Evolutionary conservation across 2,888 invertebrate species (phyloP).

Genomic region (Morinoia aosen): DNA sequence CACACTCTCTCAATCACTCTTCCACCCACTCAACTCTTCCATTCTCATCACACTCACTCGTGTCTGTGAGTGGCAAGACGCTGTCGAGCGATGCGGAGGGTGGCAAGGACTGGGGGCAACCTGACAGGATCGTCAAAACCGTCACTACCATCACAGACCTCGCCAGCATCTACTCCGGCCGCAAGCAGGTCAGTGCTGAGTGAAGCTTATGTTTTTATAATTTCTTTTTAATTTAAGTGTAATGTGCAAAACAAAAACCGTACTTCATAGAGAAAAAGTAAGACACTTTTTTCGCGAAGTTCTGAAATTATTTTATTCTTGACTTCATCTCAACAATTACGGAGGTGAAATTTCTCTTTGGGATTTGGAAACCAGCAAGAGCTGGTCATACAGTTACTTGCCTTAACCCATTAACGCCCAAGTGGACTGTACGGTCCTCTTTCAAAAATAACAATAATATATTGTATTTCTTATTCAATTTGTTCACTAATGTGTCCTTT

Average conservation of each 20-base stretch:
- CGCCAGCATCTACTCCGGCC: conserved; percentile 28
- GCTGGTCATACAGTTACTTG: too few relatives aligned
- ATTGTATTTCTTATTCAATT: too few relatives aligned
- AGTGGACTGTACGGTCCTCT: too few relatives aligned
- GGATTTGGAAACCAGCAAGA: not conserved
- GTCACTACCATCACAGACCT: conserved; percentile 45
- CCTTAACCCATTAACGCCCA: too few relatives aligned
- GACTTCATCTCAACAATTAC: not conserved
- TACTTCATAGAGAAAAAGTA: not conserved
- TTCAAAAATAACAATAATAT: too few relatives aligned
- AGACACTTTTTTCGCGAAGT: not conserved
- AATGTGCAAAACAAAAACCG: not conserved
- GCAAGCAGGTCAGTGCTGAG: not conserved
- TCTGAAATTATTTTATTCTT: not conserved
- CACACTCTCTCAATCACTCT: not conserved
- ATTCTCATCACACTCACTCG: conserved; percentile 12
- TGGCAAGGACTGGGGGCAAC: not conserved
- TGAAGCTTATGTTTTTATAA: not conserved
- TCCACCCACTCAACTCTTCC: not conserved
- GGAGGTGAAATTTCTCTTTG: not conserved
- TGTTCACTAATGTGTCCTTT: too few relatives aligned
- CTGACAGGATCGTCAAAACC: conserved; percentile 9
- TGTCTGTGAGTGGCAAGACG: not conserved
- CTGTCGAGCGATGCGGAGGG: not conserved
- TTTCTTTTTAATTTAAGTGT: not conserved